Conservation (phyloP, 2,888 invertebrate genomes). For the Acleris cristana region DNA sequence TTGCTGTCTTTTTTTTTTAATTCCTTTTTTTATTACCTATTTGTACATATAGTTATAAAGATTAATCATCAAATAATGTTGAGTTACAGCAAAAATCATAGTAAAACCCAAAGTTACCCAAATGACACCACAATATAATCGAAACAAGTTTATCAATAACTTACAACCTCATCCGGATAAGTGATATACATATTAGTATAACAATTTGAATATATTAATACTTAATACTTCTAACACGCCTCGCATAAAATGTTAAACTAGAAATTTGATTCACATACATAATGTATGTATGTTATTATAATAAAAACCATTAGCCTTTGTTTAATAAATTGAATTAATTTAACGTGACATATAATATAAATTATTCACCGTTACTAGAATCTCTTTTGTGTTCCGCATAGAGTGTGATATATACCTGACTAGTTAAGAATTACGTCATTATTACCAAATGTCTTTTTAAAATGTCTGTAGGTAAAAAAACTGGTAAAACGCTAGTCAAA, state of each 20-base stretch:
- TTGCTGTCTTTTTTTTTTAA: no score
- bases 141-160: slow-evolving; percentile 14
- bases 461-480: no score
- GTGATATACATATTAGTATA: slow-evolving; percentile 15
- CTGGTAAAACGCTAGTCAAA: no score
- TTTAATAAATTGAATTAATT: slow-evolving; percentile 33
- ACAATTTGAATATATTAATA: slow-evolving; percentile 32
- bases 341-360: slow-evolving; percentile 22
- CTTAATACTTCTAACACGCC: slow-evolving; percentile 18
- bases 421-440: neutral
- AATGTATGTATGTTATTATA: slow-evolving; percentile 32
- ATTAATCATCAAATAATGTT: no score
- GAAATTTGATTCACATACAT: slow-evolving; percentile 34
- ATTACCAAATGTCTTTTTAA: no score
- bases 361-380: slow-evolving; percentile 16
- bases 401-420: neutral
- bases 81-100: no score
- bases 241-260: slow-evolving; percentile 15
- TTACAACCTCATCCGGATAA: slow-evolving; percentile 5
- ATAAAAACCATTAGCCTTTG: slow-evolving; percentile 31
- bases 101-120: neutral
- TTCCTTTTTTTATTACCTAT: no score
- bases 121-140: slow-evolving; percentile 1
- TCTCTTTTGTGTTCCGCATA: slow-evolving; percentile 6
- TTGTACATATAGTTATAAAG: no score